These are phyloP conservation scores for Cetoscarus ocellatus DNA, from an alignment of 2,797 vertebrate genomes.

Conservation along the genomic window DNA sequence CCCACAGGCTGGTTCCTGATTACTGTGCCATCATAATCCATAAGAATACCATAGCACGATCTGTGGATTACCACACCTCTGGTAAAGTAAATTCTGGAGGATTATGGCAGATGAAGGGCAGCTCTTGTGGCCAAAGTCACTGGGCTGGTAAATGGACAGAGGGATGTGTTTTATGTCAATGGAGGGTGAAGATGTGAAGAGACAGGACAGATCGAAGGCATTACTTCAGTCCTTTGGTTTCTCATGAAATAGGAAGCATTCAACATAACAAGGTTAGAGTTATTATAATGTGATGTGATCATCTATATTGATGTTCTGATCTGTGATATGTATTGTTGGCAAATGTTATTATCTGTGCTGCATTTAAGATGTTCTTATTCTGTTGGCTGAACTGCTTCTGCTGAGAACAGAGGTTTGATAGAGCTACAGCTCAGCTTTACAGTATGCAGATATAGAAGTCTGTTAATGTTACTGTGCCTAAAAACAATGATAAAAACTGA, in stretches of 20 bases:
- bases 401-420: too few relatives aligned
- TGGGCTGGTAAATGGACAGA: conserved; percentile 23
- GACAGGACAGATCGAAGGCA: conserved; percentile 22
- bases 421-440: too few relatives aligned
- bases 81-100: conserved; percentile 22
- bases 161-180: conserved; percentile 38
- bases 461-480: too few relatives aligned
- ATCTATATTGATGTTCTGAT: too few relatives aligned
- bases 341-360: too few relatives aligned
- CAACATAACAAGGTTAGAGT: background rate
- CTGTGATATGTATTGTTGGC: too few relatives aligned
- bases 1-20: conserved; percentile 19
- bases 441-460: too few relatives aligned
- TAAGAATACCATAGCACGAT: conserved; percentile 12
- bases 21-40: conserved; percentile 16
- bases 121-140: conserved; percentile 17
- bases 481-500: too few relatives aligned
- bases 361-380: too few relatives aligned
- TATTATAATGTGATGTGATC: background rate
- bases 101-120: conserved; percentile 4
- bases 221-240: conserved; percentile 9
- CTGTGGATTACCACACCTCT: conserved; percentile 1
- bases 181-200: conserved; percentile 35
- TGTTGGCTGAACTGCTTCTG: too few relatives aligned
- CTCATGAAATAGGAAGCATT: background rate